Conservation (phyloP, 2,797 vertebrate species). For the Hemitrygon akajei region DNA sequence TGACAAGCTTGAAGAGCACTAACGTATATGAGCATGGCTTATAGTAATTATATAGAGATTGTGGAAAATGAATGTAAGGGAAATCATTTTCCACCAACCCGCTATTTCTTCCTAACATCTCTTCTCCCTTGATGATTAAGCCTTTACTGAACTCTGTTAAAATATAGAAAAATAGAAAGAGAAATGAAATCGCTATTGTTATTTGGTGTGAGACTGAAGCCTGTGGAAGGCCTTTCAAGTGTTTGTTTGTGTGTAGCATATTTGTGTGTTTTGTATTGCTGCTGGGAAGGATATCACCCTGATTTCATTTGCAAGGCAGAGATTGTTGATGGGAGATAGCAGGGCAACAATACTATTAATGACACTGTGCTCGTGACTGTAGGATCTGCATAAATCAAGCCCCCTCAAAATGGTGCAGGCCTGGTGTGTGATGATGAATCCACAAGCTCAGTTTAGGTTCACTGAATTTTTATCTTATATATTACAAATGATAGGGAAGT, state of each 20-base stretch:
- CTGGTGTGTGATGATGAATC: slow-evolving; percentile 57
- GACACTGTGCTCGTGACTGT: slow-evolving; percentile 47
- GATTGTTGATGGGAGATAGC: slow-evolving; percentile 51
- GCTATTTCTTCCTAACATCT: slow-evolving; percentile 67
- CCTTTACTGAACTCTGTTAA: not conserved
- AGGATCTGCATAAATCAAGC: slow-evolving; percentile 48
- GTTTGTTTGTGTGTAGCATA: slow-evolving; percentile 20
- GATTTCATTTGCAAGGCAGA: slow-evolving; percentile 46
- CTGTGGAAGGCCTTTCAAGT: slow-evolving; percentile 31
- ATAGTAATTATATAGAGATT: slow-evolving; percentile 90
- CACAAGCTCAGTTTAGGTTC: slow-evolving; percentile 49
- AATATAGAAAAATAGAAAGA: not conserved
- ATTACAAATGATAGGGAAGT: slow-evolving; percentile 58
- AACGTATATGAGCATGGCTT: slow-evolving; percentile 79
- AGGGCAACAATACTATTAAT: slow-evolving; percentile 50
- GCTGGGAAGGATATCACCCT: slow-evolving; percentile 33
- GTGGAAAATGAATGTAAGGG: slow-evolving; percentile 70
- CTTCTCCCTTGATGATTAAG: slow-evolving; percentile 42
- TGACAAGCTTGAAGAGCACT: slow-evolving; percentile 88
- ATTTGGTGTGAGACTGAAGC: not conserved
- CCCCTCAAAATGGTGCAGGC: slow-evolving; percentile 38
- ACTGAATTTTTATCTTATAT: slow-evolving; percentile 58
- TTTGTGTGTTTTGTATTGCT: slow-evolving; percentile 28
- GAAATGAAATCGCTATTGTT: slow-evolving; percentile 8
- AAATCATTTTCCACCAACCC: slow-evolving; percentile 72